Percentiles rank a stretch among this genome's conserved stretches.
phyloP scores from a whole-genome alignment of 2,113 vertebrate species.

The Ploceus nigricollis region DNA sequence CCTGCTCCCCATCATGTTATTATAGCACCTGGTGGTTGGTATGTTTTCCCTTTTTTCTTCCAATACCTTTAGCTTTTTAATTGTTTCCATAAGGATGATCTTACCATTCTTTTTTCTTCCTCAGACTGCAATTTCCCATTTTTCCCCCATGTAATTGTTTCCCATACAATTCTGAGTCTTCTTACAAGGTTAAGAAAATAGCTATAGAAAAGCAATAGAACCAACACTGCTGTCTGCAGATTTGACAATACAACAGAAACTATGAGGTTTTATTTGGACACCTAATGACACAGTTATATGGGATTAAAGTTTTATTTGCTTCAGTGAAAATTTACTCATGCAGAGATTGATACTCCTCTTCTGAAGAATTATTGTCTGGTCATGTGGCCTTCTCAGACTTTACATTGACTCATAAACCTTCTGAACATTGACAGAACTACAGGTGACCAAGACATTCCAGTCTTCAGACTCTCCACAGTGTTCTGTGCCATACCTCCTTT shows the following conservation, averaged over 20 bases:
- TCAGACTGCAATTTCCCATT: not conserved
- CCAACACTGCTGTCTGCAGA: not conserved
- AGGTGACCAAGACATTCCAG: not conserved
- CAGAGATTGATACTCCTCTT: not conserved
- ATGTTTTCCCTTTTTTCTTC: not conserved
- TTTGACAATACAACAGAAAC: not conserved
- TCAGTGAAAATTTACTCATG: not conserved
- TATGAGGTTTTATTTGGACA: not conserved
- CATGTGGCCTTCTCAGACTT: not conserved
- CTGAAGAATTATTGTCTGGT: not conserved
- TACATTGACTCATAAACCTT: not conserved
- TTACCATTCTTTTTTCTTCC: not conserved
- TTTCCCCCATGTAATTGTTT: not conserved
- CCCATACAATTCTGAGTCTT: not conserved
- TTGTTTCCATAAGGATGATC: not conserved
- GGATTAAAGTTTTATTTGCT: not conserved
- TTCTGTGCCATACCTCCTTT: not conserved
- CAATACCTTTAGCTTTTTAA: not conserved
- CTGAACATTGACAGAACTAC: not conserved
- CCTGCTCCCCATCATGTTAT: not conserved
- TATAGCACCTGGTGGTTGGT: not conserved
- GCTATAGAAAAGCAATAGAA: not conserved
- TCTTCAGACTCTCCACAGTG: not conserved
- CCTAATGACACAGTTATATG: not conserved
- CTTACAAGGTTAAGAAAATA: not conserved